phyloP scores from a whole-genome alignment of 2,888 invertebrate species.

The Lycocerus yunnanus region DNA sequence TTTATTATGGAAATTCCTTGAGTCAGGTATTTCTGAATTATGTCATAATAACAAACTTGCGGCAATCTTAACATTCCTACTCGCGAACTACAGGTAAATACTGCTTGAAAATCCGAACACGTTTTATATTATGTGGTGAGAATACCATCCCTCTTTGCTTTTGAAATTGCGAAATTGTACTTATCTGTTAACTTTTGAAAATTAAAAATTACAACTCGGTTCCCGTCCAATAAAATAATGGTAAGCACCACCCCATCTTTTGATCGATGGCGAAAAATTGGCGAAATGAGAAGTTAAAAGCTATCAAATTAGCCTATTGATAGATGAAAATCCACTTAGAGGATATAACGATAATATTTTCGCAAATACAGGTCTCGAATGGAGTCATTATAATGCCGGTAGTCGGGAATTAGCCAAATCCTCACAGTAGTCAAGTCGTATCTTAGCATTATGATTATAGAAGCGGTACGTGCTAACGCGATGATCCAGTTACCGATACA shows the following conservation, averaged over 20 bases:
- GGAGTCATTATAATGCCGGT: constrained; percentile 17
- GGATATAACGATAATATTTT: constrained; percentile 11
- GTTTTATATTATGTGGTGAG: constrained; percentile 29
- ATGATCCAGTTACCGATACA: constrained; percentile 33
- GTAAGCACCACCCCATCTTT: no score
- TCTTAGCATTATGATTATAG: constrained; percentile 32
- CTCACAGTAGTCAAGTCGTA: constrained; percentile 27
- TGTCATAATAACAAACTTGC: constrained; percentile 32
- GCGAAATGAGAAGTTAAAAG: background rate
- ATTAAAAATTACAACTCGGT: background rate
- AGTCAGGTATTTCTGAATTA: constrained; percentile 28
- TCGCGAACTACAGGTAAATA: constrained; percentile 31
- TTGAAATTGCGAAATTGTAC: constrained; percentile 21
- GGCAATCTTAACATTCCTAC: constrained; percentile 32
- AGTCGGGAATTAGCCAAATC: constrained; percentile 29
- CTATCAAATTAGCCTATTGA: background rate
- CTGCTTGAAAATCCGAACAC: constrained; percentile 31
- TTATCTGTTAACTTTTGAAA: constrained; percentile 7
- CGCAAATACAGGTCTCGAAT: constrained; percentile 3
- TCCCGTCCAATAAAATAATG: background rate
- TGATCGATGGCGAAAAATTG: background rate
- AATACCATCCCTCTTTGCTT: constrained; percentile 6
- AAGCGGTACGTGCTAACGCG: constrained; percentile 32
- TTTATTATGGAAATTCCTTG: constrained; percentile 30
- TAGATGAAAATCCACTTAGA: background rate